Evolutionary conservation across 2,888 invertebrate genomes (phyloP), one percentile per base, ranked within the genome.

Genomic region (Drosophila lacicola): DNA sequence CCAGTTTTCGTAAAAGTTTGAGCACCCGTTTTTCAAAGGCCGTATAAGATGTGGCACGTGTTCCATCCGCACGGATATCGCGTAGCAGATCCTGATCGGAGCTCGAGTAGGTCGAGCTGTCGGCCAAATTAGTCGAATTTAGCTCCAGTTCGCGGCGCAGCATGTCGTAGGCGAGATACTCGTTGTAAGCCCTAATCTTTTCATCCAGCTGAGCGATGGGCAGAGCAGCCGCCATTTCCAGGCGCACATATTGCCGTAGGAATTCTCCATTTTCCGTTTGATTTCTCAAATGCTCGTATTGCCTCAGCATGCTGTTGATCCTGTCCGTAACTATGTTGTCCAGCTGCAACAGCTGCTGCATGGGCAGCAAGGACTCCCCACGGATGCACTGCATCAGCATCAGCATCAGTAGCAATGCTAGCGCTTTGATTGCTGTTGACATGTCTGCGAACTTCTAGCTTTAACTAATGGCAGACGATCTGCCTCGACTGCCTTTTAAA

Each of bases 311-410:
- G 13, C 11, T 19, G 0, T 57, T 74, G 8, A 81, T 78, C 33
- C 68, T 68, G 19, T 41, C 47, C 10, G 84, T 83, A 4, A 83
- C 47, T 17, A 83, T 62, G 3, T 56, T 36, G 21, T 83, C 45
- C 0, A 80, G 63, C 13, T 58, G 33, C 25, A 19, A 1, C 0
- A 80, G 17, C 14, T 56, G 64, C 17, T 57, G 17, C 14, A 5
- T 6, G 2, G 37, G 10, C 9, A 3, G 0, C 8, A 17, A 36
- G 0, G 50, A 8, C 29, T 62, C 25, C 3, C 54, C 51, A 0
- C 19, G 36, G 46, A 56, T 61, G 41, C 64, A 55, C 29, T 66
- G 60, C 55, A 71, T 42, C 33, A 60, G 29, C 55, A 71, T 42
- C 33, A 60, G 29, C 42, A 61, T 19, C 42, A 63, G 34, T 25